Conservation (phyloP, 2,888 invertebrate species). For the Sipha maydis region DNA sequence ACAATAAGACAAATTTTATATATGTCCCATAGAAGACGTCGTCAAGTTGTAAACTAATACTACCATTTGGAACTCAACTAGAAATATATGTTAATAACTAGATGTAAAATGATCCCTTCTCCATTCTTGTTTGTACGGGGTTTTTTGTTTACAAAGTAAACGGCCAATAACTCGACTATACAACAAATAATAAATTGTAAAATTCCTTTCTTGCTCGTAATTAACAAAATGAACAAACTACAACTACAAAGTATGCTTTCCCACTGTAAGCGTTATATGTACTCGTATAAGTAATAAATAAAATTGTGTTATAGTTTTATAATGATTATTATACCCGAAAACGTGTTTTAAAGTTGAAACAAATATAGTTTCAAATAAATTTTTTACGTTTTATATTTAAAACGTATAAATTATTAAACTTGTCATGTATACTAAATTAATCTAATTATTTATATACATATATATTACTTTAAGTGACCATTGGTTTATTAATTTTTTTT, state of each 20-base stretch:
- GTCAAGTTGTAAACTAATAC: conserved; percentile 46
- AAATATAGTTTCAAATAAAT: not conserved
- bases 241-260: not conserved
- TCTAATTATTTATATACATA: not conserved
- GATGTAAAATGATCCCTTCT: conserved; percentile 41
- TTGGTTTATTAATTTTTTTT: not conserved
- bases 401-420: not conserved
- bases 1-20: conserved; percentile 24
- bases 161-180: conserved; percentile 16
- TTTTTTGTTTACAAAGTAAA: conserved; percentile 28
- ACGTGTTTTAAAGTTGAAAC: not conserved
- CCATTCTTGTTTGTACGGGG: conserved; percentile 20
- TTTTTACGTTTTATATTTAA: not conserved
- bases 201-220: not conserved
- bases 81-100: conserved; percentile 46
- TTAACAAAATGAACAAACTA: conserved; percentile 39
- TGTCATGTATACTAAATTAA: not conserved
- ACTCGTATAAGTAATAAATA: not conserved
- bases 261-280: not conserved
- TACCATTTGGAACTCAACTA: conserved; percentile 22
- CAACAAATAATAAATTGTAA: conserved; percentile 20
- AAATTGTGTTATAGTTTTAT: not conserved
- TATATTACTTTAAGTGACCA: too few relatives aligned
- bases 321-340: not conserved
- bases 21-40: not conserved